Evolutionary conservation across 2,113 vertebrate genomes (phyloP), one percentile per base, ranked within the genome.

Genomic region (Pluvialis apricaria): DNA sequence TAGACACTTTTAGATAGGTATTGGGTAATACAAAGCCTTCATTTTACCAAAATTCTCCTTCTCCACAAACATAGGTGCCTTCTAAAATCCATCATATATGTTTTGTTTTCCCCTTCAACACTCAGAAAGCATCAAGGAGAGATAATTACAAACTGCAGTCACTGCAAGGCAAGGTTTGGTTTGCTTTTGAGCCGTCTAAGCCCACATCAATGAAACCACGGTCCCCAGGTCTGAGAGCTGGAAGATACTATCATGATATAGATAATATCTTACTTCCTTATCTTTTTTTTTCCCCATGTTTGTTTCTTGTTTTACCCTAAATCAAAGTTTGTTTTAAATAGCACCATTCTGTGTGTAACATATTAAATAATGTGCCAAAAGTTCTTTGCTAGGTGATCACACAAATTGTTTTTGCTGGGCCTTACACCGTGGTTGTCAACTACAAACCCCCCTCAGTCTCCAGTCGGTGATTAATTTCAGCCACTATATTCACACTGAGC

Each of bases 211-310:
- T 36, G 38, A 38, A 82, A 15, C 17, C 31, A 29, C 10, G 13
- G 17, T 60, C 29, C 9, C 8, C 18, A 22, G 24, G 4, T 42
- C 71, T 66, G 45, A 49, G 13, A 65, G 55, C 8, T 52, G n/a
- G 57, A 47, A 71, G 31, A 15, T 31, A 0, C 31, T 15, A 5
- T 26, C 0, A 0, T 17, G 25, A 8, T 19, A 9, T 8, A 10
- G 5, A 26, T 26, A 58, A 15, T 66, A 62, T 20, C 40, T 61
- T 15, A 44, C 25, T 51, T 26, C 11, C 14, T 10, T 6, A 17
- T 29, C 2, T 22, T n/a, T 54, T 18, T 78, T 18, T 15, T 1
- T 22, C 6, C 18, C 11, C 10, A 1, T 2, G 3, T 15, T 12
- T 60, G 6, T 65, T 31, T 79, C 31, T 45, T 70, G 11, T n/a